Evolutionary conservation across 2,888 invertebrate genomes (phyloP), one percentile per base, ranked within the genome.

Genomic region (Drosophila anomalata): DNA sequence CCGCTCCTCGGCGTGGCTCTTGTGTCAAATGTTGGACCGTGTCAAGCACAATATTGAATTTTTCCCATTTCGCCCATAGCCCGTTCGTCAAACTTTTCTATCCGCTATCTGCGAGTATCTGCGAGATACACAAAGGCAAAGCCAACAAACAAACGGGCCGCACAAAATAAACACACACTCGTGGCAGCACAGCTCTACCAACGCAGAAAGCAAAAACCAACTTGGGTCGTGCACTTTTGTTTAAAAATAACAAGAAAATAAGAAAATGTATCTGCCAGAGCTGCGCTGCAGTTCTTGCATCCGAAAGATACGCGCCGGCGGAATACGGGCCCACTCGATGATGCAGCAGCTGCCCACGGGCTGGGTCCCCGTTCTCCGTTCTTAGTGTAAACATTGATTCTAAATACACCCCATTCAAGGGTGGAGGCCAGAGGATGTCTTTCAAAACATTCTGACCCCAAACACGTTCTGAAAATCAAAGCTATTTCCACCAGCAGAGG

Each of bases 1-100:
- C 67, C 74, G 60, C 66, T 53, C 20, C 51, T 53, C 60, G 29
- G 29, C 29, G 47, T 52, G 51, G 58, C 58, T 52, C 46, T 48
- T 73, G 62, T 79, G 83, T 82, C 85, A 84, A 69, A 78, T 66
- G 84, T 66, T 63, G 71, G 75, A 33, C 50, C 62, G 60, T 78
- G 67, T 85, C 76, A 65, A 78, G 62, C 31, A 76, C 70, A 75
- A 73, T 70, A 76, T 72, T 66, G 71, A 69, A 67, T 52, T 71
- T 71, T 47, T 12, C 20, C 20, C 20, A 8, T 20, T 55, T 47
- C 22, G 51, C 29, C 29, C 29, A 29, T 29, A 31, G n/a, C 46
- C 55, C 53, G 26, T 36, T 47, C 69, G 55, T 46, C 51, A 44
- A 61, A 59, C n/a, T 39, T 50, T 52, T 41, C 55, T 42, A 51